These are phyloP conservation scores for Eupithecia subumbrata DNA, from an alignment of 2,888 invertebrate species.

Conservation along the genomic window DNA sequence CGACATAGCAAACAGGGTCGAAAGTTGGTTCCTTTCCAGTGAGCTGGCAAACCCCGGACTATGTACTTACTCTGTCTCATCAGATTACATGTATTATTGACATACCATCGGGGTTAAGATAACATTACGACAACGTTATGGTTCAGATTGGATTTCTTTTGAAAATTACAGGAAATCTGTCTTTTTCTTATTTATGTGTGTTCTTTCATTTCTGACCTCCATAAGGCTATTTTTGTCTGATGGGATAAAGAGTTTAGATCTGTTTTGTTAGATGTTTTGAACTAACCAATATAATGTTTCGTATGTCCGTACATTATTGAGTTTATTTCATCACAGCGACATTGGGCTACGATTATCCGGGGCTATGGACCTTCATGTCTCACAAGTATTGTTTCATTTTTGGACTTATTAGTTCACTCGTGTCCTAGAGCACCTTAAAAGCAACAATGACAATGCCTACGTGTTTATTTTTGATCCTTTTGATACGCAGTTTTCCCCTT, in stretches of 20 bases:
- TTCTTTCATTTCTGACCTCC: background rate
- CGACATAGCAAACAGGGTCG: slow-evolving; percentile 42
- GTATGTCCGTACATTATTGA: background rate
- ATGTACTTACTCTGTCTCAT: slow-evolving; percentile 25
- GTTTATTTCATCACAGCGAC: background rate
- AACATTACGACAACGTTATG: slow-evolving; percentile 32
- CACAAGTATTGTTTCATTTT: background rate
- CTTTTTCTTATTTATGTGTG: background rate
- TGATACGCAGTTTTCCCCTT: slow-evolving; percentile 65
- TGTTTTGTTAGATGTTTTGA: background rate
- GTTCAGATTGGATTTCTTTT: slow-evolving; percentile 27
- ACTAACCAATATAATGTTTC: background rate
- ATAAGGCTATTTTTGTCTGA: background rate
- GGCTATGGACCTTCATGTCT: background rate
- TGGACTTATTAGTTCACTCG: slow-evolving; percentile 5
- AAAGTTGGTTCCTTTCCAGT: slow-evolving; percentile 49
- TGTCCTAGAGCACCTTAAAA: slow-evolving; percentile 35
- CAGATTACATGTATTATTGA: slow-evolving; percentile 46
- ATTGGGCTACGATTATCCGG: background rate
- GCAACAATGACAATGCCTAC: slow-evolving; percentile 45
- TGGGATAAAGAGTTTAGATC: background rate
- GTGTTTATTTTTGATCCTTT: slow-evolving; percentile 50
- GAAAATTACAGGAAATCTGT: slow-evolving; percentile 13
- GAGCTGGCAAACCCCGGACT: background rate
- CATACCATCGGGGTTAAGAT: slow-evolving; percentile 36